Conservation (phyloP, 2,113 vertebrate genomes). For the Pituophis catenifer region DNA sequence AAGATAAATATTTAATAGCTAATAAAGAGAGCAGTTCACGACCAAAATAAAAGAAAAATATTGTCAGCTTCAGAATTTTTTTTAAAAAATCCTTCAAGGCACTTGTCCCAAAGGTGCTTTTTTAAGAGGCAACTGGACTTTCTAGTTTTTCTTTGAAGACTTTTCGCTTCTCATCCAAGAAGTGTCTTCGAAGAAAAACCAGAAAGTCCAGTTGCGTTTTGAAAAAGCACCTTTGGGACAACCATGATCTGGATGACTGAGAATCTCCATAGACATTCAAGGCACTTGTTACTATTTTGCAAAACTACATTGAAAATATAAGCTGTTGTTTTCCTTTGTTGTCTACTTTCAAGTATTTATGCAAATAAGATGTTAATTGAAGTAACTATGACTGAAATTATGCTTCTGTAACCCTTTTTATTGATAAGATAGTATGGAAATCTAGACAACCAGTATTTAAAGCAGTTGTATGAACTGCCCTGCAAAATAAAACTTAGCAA, state of each 20-base stretch:
- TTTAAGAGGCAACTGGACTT: no score
- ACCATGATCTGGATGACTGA: no score
- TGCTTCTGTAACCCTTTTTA: conserved; percentile 87
- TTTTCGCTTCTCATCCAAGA: no score
- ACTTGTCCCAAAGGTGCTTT: conserved; percentile 42
- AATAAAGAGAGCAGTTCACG: conserved; percentile 30
- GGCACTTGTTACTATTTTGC: conserved; percentile 68
- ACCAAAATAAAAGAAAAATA: conserved; percentile 47
- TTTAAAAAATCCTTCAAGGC: conserved; percentile 39
- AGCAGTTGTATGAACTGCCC: conserved; percentile 83
- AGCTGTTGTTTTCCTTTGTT: conserved; percentile 77
- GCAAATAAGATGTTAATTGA: conserved; percentile 99
- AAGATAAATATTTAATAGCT: conserved; percentile 16
- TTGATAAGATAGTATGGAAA: conserved; percentile 96
- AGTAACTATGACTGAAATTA: conserved; percentile 88
- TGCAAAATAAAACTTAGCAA: conserved; percentile 76
- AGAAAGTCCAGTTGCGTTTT: no score
- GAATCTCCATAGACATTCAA: conserved; percentile 34
- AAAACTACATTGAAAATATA: conserved; percentile 61
- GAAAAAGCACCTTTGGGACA: no score
- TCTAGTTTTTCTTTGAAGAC: no score
- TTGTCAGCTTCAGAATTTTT: conserved; percentile 43
- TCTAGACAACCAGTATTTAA: conserved; percentile 84
- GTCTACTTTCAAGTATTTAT: conserved; percentile 95
- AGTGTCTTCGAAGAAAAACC: no score